phyloP scores from a whole-genome alignment of 1,140 invertebrate species.

The Leptinotarsa undecemlineata region DNA sequence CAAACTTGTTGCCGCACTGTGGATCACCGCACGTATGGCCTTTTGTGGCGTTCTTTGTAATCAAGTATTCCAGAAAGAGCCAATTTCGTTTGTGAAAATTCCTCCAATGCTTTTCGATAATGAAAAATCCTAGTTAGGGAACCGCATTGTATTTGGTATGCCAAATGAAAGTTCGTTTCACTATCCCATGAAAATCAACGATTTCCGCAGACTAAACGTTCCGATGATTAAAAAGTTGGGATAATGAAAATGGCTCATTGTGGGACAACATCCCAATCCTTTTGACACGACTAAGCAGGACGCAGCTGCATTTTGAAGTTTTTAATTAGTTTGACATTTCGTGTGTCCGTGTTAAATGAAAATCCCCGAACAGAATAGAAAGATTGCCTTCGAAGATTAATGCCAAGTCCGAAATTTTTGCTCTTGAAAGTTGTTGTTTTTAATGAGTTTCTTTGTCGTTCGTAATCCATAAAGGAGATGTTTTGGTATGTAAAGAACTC shows the following conservation, averaged over 20 bases:
- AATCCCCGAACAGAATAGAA: constrained; percentile 3
- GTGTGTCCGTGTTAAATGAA: constrained; percentile 5
- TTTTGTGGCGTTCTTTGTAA: too few relatives aligned
- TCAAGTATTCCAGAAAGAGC: too few relatives aligned
- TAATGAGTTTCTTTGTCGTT: constrained; percentile 2
- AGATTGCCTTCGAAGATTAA: neutral
- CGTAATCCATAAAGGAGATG: constrained; percentile 2
- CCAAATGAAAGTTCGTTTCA: too few relatives aligned
- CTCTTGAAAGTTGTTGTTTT: constrained; percentile 1
- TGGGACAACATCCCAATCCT: constrained; percentile 4
- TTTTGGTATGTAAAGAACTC: constrained; percentile 3
- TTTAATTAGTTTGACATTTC: constrained; percentile 8
- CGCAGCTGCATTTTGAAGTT: neutral
- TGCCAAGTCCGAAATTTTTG: neutral
- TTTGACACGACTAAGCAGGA: neutral
- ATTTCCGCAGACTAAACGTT: neutral
- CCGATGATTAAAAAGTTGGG: constrained; percentile 4
- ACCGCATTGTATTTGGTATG: too few relatives aligned
- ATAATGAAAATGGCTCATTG: constrained; percentile 6
- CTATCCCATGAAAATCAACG: neutral
- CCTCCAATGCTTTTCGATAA: too few relatives aligned
- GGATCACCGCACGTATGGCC: too few relatives aligned
- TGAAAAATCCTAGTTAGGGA: too few relatives aligned
- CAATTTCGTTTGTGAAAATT: too few relatives aligned
- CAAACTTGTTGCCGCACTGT: too few relatives aligned